Percentiles rank a stretch among this genome's conserved stretches.
Evolutionary conservation across 2,888 invertebrate species (phyloP).

Genomic region (Tryphoninae sp.): DNA sequence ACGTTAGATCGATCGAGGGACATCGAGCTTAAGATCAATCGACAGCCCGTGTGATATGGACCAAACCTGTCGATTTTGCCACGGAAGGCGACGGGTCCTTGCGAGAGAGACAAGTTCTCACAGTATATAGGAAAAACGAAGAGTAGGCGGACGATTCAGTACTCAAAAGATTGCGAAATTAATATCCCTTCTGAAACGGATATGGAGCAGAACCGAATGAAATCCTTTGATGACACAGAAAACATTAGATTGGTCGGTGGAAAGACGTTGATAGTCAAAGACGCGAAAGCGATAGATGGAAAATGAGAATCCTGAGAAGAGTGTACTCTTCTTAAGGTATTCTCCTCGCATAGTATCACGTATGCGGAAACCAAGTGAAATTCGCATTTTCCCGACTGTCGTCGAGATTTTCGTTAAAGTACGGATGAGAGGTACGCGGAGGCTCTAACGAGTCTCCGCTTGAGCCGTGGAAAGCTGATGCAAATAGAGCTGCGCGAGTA

Average conservation of each 20-base stretch:
- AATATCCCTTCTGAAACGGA: too few species aligned
- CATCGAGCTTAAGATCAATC: slow-evolving; percentile 9
- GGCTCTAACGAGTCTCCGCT: slow-evolving; percentile 42
- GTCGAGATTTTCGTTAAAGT: slow-evolving; percentile 46
- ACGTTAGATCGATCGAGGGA: background rate
- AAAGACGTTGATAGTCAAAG: too few species aligned
- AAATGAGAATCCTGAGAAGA: background rate
- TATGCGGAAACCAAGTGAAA: slow-evolving; percentile 16
- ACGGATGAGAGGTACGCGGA: slow-evolving; percentile 27
- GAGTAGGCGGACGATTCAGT: too few species aligned
- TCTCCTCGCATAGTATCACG: background rate
- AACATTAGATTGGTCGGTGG: too few species aligned
- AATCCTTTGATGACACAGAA: too few species aligned
- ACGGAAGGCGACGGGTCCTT: too few species aligned
- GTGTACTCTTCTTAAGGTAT: background rate
- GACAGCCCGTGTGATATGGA: background rate
- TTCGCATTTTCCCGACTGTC: slow-evolving; percentile 23
- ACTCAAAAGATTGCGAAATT: too few species aligned
- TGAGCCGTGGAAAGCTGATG: slow-evolving; percentile 29
- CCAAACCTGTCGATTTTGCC: too few species aligned
- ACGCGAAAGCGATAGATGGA: background rate
- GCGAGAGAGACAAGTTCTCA: too few species aligned
- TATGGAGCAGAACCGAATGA: too few species aligned
- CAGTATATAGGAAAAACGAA: too few species aligned
- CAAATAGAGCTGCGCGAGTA: background rate